phyloP scores from a whole-genome alignment of 2,113 vertebrate species.

The Sebastes fasciatus region DNA sequence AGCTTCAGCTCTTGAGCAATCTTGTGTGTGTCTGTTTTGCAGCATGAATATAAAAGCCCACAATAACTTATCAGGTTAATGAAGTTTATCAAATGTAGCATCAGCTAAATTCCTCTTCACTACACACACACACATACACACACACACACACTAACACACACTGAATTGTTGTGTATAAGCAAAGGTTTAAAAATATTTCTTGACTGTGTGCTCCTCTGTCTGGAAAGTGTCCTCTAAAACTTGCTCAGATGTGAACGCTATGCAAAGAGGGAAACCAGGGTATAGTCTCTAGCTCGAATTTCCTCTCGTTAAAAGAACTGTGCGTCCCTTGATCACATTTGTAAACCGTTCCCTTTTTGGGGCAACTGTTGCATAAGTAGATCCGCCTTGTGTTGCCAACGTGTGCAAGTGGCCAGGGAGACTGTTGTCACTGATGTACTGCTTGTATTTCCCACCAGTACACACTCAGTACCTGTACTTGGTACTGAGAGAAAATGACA shows the following conservation, averaged over 20 bases:
- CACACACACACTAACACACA: neutral
- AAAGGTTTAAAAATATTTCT: neutral
- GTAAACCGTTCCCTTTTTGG: conserved; percentile 41
- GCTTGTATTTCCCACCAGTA: neutral
- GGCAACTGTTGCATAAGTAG: conserved; percentile 51
- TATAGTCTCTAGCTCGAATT: neutral
- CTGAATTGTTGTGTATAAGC: neutral
- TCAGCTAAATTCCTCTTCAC: neutral
- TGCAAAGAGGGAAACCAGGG: neutral
- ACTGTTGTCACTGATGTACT: conserved; percentile 3
- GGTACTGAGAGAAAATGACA: conserved; percentile 14
- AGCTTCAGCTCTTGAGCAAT: conserved; percentile 15
- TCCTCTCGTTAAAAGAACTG: conserved; percentile 38
- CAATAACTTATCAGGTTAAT: neutral
- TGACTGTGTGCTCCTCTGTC: neutral
- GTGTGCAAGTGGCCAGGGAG: neutral
- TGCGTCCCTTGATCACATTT: conserved; percentile 16
- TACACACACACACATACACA: neutral
- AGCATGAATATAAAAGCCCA: neutral
- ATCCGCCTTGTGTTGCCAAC: neutral
- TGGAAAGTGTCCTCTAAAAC: neutral
- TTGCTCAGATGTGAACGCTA: neutral
- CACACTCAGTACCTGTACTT: conserved; percentile 13
- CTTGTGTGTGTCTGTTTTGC: neutral
- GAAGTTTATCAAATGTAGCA: neutral